A percentile compares a stretch with the other conserved stretches of the same genome.
Conservation (phyloP, 1,140 invertebrate species). For the Tribolium madens region DNA sequence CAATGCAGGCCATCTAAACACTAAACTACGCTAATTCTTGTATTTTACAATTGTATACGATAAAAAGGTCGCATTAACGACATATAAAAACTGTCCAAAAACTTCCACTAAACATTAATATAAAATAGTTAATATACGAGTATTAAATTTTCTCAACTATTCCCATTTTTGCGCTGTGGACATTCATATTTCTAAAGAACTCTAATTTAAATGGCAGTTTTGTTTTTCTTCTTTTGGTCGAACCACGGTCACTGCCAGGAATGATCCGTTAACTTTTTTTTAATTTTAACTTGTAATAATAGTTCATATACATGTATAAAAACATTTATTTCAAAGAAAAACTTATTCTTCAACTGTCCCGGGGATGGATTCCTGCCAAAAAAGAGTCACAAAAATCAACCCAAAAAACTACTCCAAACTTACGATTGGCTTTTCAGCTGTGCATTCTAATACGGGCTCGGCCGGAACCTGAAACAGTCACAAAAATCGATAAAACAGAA, state of each 20-base stretch:
- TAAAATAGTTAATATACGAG: constrained; percentile 59
- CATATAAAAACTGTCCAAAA: constrained; percentile 60
- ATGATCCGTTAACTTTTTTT: constrained; percentile 57
- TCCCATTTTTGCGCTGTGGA: constrained; percentile 55
- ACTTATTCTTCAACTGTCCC: constrained; percentile 59
- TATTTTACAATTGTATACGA: constrained; percentile 64
- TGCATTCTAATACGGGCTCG: constrained; percentile 34
- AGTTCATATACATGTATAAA: constrained; percentile 56
- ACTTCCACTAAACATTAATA: constrained; percentile 58
- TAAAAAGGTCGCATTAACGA: constrained; percentile 60
- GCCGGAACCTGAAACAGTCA: constrained; percentile 48
- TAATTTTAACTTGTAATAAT: constrained; percentile 51
- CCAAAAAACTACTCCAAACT: constrained; percentile 13
- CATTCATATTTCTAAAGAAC: constrained; percentile 48
- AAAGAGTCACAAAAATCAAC: constrained; percentile 30
- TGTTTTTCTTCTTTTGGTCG: constrained; percentile 56
- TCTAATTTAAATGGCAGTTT: constrained; percentile 59
- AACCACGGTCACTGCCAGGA: constrained; percentile 58
- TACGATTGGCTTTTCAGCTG: constrained; percentile 26
- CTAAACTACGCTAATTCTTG: constrained; percentile 56
- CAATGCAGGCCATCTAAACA: constrained; percentile 43
- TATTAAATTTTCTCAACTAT: constrained; percentile 56
- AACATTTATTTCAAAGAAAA: constrained; percentile 43
- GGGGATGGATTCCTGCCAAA: constrained; percentile 57
- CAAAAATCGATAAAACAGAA: constrained; percentile 3